Base-by-base conservation (phyloP, 2,113 vertebrate species). In the Apeltes quadracus region DNA sequence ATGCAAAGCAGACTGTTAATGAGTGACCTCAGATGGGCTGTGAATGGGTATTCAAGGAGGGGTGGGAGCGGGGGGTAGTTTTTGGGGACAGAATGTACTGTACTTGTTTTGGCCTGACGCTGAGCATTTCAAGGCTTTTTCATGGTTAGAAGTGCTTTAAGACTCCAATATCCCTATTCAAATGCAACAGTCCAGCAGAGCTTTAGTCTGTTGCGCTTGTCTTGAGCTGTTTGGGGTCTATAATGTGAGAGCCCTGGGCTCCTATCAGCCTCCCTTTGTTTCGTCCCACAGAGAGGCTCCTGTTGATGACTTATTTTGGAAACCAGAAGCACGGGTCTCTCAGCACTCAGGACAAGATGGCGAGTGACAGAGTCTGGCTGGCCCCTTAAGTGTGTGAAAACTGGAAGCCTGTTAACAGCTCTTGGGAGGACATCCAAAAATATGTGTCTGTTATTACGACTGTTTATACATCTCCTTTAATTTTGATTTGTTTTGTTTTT, bases 251-350 rank as follows among this genome's bases (percentile, higher is more conserved):
- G 86, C 79, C 79, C 82, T 58, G 82, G 83, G 90, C 85, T 89
- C 81, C 88, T 72, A 90, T 89, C 87, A 75, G 87, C 79, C 83
- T 76, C 64, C 69, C 72, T 90, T 90, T 90, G 89, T 90, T 76
- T 72, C 6, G 36, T 76, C 72, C 87, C 85, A 82, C 79, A 87
- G 85, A 90, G 79, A 84, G 82, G 83, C 83, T 87, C 87, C 88
- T 92, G 91, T 92, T 90, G 89, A 92, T 90, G 87, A 93, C 89
- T 90, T 92, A 91, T 90, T 94, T 93, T 93, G 91, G 90, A 92
- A 93, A 90, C 89, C 83, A 89, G 87, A 91, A 90, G 87, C 89
- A 88, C 54, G 36, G 85, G 87, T 80, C 89, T 92, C 88, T 93
- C 88, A 91, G 90, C 88, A 86, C 88, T 91, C 85, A 48, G 83